Conservation (phyloP, 2,888 invertebrate species). For the Parnassius mnemosyne region DNA sequence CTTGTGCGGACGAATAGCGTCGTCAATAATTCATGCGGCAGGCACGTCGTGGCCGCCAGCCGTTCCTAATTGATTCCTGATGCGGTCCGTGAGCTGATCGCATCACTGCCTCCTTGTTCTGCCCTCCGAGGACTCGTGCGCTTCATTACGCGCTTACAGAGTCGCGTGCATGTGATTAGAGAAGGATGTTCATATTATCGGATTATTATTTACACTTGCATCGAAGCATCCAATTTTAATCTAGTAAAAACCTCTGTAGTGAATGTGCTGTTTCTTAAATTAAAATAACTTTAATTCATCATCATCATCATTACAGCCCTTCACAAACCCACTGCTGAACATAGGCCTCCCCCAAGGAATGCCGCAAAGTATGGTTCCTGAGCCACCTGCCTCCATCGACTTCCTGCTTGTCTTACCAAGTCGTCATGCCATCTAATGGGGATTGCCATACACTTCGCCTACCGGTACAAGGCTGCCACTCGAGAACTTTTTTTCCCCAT, state of each 20-base stretch:
- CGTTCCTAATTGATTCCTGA: constrained; percentile 79
- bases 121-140: constrained; percentile 67
- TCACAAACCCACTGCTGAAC: no score
- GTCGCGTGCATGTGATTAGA: constrained; percentile 45
- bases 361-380: no score
- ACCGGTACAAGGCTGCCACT: no score
- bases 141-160: constrained; percentile 71
- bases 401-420: no score
- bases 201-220: constrained; percentile 20
- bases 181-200: constrained; percentile 22
- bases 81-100: constrained; percentile 71
- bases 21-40: constrained; percentile 78
- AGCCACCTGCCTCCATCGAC: no score
- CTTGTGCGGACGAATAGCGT: constrained; percentile 52
- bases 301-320: no score
- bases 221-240: constrained; percentile 10
- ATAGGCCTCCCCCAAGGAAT: no score
- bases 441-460: no score
- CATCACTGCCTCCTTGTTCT: constrained; percentile 75
- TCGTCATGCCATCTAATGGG: no score
- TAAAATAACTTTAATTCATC: no score
- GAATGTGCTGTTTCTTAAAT: background rate
- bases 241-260: background rate
- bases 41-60: constrained; percentile 72
- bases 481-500: no score